phyloP scores from a whole-genome alignment of 2,888 invertebrate genomes.

The Plagodis dolabraria region DNA sequence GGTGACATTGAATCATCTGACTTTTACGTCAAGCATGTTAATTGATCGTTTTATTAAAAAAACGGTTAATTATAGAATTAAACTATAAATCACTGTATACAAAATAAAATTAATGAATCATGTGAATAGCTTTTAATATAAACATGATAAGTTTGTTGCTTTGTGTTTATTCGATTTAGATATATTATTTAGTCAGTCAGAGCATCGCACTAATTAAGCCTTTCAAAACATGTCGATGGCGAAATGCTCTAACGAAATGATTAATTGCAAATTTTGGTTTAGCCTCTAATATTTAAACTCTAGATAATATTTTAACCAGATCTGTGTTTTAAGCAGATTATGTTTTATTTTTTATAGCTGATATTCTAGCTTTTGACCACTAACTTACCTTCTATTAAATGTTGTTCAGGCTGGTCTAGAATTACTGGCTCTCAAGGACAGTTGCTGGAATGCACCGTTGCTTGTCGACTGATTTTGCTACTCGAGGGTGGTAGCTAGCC shows the following conservation, averaged over 20 bases:
- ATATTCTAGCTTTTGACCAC: too few relatives aligned
- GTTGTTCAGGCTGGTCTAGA: too few relatives aligned
- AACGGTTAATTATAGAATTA: slow-evolving; percentile 20
- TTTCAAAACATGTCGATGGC: slow-evolving; percentile 12
- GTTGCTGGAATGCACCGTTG: too few relatives aligned
- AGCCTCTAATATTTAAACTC: not conserved
- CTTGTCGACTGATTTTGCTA: too few relatives aligned
- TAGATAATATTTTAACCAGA: too few relatives aligned
- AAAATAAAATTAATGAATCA: slow-evolving; percentile 16
- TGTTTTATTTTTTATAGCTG: too few relatives aligned
- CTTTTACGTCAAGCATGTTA: slow-evolving; percentile 18
- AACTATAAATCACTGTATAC: slow-evolving; percentile 26
- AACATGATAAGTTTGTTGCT: slow-evolving; percentile 2
- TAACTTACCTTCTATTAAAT: too few relatives aligned
- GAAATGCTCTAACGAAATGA: not conserved
- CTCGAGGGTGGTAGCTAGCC: too few relatives aligned
- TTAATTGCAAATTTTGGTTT: slow-evolving; percentile 1
- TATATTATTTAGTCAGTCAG: too few relatives aligned
- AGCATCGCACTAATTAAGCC: slow-evolving; percentile 4
- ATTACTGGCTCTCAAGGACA: too few relatives aligned
- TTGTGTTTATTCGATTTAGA: slow-evolving; percentile 2
- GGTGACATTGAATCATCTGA: slow-evolving; percentile 24
- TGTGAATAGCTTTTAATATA: slow-evolving; percentile 10
- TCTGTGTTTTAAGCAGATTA: too few relatives aligned
- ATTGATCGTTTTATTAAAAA: slow-evolving; percentile 24